Evolutionary conservation across 2,888 invertebrate genomes (phyloP), one percentile per base, ranked within the genome.

Genomic region (Archaeoteleia sp.): DNA sequence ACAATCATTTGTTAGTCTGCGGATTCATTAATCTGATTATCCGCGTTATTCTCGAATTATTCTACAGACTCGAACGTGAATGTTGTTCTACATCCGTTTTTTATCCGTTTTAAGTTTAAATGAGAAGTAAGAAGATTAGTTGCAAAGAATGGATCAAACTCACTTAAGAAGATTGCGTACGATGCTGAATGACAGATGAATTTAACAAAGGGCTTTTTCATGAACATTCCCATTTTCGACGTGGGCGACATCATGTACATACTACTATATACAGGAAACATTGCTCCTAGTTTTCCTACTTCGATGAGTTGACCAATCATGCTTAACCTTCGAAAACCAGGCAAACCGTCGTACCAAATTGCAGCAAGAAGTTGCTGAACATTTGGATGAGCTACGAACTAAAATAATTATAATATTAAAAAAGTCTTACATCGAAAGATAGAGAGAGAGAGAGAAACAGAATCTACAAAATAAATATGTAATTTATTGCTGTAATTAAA

Each of bases 351-450:
- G 86, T 98, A 98, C 98, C 98, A 98, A 77, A 98, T 95, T 30
- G 96, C 94, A 2, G 96, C 97, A 67, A 98, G 87, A 40, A 98
- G 87, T 85, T 98, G 98, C 82, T 98, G 98, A 35, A 98, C 98
- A 86, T 97, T 98, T 0, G 98, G 96, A 87, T 98, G 98, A 1
- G 98, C 95, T 45, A 98, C 98, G 85, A 98, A 98, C 97, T 98
- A 88, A 1, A 87, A 86, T 42, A 58, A 72, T 42, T 29, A 29
- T 13, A 13, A 7, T 29, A 3, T 29, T n/a, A 8, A 25, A 5
- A 34, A 8, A 29, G n/a, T n/a, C n/a, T 43, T n/a, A 23, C 5
- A 43, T 27, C 9, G 8, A 34, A 34, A 34, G 7, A 23, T 5
- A 23, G 3, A 23, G 7, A 23, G 7, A 23, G 8, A 15, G n/a